phyloP scores from a whole-genome alignment of 2,888 invertebrate species.

The Scrobipalpa costella region DNA sequence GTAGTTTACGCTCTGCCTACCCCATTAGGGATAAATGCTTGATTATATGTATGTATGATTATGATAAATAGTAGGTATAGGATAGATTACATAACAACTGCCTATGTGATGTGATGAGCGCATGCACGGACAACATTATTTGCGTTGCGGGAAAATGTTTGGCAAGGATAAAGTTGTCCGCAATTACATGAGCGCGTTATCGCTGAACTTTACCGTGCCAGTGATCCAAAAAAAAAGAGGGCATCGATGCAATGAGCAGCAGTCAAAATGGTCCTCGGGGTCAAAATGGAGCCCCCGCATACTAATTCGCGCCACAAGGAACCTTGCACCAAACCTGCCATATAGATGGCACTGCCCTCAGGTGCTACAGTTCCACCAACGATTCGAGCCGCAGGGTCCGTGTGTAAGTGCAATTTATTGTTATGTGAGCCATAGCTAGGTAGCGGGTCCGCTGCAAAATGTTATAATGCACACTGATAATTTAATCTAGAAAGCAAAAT shows the following conservation, averaged over 20 bases:
- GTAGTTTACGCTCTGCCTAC: too few relatives aligned
- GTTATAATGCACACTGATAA: neutral
- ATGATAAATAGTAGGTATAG: too few relatives aligned
- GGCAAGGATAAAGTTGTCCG: too few relatives aligned
- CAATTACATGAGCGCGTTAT: too few relatives aligned
- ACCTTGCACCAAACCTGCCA: slow-evolving; percentile 56
- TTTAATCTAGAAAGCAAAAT: neutral
- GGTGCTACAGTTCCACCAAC: slow-evolving; percentile 56
- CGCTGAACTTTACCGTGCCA: slow-evolving; percentile 39
- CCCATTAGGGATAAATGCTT: too few relatives aligned
- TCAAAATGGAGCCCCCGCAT: slow-evolving; percentile 60
- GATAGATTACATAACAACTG: too few relatives aligned
- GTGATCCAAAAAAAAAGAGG: slow-evolving; percentile 38
- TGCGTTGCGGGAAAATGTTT: too few relatives aligned
- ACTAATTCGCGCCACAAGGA: slow-evolving; percentile 44
- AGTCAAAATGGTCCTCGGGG: slow-evolving; percentile 50
- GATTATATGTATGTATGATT: too few relatives aligned
- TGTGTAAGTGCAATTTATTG: slow-evolving; percentile 54
- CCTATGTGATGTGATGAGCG: too few relatives aligned
- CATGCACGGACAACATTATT: slow-evolving; percentile 39
- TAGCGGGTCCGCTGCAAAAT: slow-evolving; percentile 51
- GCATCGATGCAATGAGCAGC: slow-evolving; percentile 64
- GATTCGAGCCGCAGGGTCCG: slow-evolving; percentile 48
- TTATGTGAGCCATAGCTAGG: slow-evolving; percentile 39
- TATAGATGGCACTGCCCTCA: slow-evolving; percentile 53